Conservation (phyloP, 2,888 invertebrate species). For the Eupithecia vulgata region DNA sequence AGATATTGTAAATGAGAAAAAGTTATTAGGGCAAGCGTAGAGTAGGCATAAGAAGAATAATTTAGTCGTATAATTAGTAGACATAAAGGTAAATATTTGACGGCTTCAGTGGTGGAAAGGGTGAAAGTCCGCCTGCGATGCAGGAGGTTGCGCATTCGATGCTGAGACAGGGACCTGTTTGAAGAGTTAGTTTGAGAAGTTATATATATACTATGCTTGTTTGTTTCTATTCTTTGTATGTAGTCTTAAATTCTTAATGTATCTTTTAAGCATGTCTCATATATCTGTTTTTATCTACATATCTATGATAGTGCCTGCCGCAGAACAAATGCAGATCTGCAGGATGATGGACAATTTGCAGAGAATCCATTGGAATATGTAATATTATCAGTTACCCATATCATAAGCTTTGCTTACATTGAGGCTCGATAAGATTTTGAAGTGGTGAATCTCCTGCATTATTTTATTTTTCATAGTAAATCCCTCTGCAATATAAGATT, state of each 20-base stretch:
- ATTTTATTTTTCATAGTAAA: neutral
- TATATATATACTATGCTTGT: too few relatives aligned
- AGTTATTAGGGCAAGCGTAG: neutral
- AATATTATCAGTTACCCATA: neutral
- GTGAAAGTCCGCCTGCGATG: neutral
- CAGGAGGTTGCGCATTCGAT: neutral
- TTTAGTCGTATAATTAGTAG: neutral
- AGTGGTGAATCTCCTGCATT: neutral
- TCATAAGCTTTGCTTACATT: neutral
- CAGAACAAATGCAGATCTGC: neutral
- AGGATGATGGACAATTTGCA: neutral
- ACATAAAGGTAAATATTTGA: neutral
- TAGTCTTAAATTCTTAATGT: too few relatives aligned
- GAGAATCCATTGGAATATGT: neutral
- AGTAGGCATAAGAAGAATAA: neutral
- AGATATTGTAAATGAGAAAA: constrained; percentile 8
- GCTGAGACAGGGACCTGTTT: too few relatives aligned
- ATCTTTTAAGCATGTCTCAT: too few relatives aligned
- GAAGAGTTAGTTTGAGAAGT: too few relatives aligned
- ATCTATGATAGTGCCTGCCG: neutral
- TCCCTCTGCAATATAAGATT: neutral
- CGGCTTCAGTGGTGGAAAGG: neutral
- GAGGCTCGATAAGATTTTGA: neutral
- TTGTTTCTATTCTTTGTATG: too few relatives aligned
- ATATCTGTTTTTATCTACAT: too few relatives aligned